Percentiles rank a stretch among this genome's conserved stretches.
phyloP scores from a whole-genome alignment of 2,797 vertebrate genomes.

The Etheostoma nigrum region DNA sequence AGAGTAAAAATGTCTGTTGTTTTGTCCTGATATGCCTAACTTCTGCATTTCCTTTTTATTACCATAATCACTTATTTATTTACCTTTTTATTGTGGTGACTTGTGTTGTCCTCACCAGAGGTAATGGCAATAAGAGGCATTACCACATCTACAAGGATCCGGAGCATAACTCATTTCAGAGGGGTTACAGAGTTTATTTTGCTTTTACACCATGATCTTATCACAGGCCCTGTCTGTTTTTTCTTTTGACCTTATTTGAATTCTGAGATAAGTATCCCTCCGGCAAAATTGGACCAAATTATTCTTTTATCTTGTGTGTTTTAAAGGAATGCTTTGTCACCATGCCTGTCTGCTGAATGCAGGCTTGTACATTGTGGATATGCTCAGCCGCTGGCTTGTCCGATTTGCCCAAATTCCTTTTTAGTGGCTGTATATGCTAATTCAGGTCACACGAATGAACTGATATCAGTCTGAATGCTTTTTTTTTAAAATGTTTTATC shows the following conservation, averaged over 20 bases:
- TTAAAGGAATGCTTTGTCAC: constrained; percentile 79
- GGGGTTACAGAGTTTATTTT: constrained; percentile 66
- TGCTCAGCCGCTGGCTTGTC: constrained; percentile 57
- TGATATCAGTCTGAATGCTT: constrained; percentile 70
- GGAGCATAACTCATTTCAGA: constrained; percentile 70
- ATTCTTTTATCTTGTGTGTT: constrained; percentile 83
- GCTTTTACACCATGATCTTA: constrained; percentile 71
- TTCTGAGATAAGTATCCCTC: constrained; percentile 81
- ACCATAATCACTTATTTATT: constrained; percentile 79
- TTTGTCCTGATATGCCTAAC: constrained; percentile 73
- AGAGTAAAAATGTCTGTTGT: constrained; percentile 59
- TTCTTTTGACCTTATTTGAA: constrained; percentile 83
- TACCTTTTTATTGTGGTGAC: constrained; percentile 71
- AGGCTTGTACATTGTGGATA: constrained; percentile 51
- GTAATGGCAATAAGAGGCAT: constrained; percentile 75
- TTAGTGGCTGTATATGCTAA: constrained; percentile 65
- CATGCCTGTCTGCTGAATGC: constrained; percentile 61
- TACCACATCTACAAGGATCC: constrained; percentile 70
- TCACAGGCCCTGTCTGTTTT: constrained; percentile 71
- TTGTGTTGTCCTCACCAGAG: constrained; percentile 67
- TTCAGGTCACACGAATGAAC: constrained; percentile 69
- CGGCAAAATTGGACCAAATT: constrained; percentile 82
- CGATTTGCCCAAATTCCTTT: constrained; percentile 65
- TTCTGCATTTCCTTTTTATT: constrained; percentile 73
- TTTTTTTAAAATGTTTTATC: constrained; percentile 64